phyloP scores from a whole-genome alignment of 2,113 vertebrate genomes.

The Odontophorus gujanensis region DNA sequence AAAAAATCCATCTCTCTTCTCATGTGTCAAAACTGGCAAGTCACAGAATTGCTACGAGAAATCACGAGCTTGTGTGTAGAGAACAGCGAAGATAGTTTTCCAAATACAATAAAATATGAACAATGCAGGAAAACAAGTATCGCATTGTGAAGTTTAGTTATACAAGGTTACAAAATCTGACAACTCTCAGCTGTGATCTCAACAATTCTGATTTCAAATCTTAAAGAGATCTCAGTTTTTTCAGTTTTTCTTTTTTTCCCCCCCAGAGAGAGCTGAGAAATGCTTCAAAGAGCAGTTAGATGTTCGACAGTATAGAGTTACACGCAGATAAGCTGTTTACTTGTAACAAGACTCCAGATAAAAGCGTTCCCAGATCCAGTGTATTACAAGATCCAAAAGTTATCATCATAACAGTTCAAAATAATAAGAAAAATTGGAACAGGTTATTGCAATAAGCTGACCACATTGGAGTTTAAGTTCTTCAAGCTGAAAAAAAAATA shows the following conservation, averaged over 20 bases:
- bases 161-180: neutral
- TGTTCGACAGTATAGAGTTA: neutral
- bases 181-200: neutral
- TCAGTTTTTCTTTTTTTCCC: neutral
- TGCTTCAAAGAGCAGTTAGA: neutral
- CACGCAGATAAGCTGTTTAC: neutral
- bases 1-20: neutral
- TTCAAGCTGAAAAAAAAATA: neutral
- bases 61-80: neutral
- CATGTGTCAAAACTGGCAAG: neutral
- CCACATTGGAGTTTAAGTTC: neutral
- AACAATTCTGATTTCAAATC: neutral
- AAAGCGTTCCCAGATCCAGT: neutral
- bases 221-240: neutral
- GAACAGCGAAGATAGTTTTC: neutral
- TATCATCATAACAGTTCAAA: neutral
- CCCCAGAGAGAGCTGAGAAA: neutral
- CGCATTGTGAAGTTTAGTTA: neutral
- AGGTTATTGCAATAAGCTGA: neutral
- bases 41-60: neutral
- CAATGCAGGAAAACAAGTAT: neutral
- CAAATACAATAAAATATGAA: neutral
- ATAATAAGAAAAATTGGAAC: neutral
- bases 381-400: neutral
- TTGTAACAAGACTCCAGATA: neutral